Percentiles rank a stretch among this genome's conserved stretches.
Evolutionary conservation across 2,797 vertebrate genomes (phyloP).

Genomic region (Poeciliopsis gracilis): DNA sequence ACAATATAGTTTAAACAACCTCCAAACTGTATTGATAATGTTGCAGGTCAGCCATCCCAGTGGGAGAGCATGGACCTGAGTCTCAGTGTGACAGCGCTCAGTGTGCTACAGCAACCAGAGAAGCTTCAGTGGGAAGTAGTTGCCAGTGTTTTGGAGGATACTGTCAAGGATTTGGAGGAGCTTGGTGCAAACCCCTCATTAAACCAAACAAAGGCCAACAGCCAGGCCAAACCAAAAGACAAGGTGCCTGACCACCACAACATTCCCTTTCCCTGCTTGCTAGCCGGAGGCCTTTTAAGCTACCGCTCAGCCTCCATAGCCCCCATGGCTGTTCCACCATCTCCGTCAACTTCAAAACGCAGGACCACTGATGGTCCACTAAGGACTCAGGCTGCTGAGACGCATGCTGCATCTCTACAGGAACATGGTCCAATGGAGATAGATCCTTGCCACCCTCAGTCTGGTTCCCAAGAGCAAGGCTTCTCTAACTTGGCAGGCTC

Average conservation of each 20-base stretch:
- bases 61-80: constrained; percentile 96
- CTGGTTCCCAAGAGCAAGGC: constrained; percentile 86
- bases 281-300: constrained; percentile 94
- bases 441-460: constrained; percentile 88
- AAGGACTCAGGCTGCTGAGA: constrained; percentile 91
- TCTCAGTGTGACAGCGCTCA: constrained; percentile 93
- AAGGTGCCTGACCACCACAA: constrained; percentile 93
- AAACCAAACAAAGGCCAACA: constrained; percentile 89
- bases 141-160: constrained; percentile 97
- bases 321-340: constrained; percentile 84
- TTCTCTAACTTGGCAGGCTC: constrained; percentile 77
- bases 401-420: constrained; percentile 61
- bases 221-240: constrained; percentile 89
- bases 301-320: constrained; percentile 92
- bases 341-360: constrained; percentile 58
- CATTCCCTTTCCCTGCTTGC: constrained; percentile 98
- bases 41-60: constrained; percentile 90
- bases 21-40: not conserved
- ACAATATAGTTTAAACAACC: not conserved
- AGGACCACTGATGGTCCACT: constrained; percentile 89
- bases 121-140: constrained; percentile 99
- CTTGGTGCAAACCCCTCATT: constrained; percentile 92
- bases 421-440: constrained; percentile 96
- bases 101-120: constrained; percentile 97
- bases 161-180: constrained; percentile 98